Base-by-base conservation (phyloP, 2,797 vertebrate species). In the Anas georgica region DNA sequence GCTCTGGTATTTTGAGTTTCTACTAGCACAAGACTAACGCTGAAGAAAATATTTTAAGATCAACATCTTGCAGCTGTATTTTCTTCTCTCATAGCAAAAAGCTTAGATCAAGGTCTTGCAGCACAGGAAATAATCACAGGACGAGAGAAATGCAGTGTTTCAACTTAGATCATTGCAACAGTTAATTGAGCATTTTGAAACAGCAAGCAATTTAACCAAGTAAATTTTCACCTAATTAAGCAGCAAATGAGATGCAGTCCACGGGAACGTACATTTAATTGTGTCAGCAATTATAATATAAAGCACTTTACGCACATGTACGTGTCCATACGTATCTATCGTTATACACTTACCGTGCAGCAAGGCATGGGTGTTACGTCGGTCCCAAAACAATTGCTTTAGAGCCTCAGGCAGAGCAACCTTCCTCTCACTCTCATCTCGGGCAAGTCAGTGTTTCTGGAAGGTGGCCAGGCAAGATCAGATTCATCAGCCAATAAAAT, bases 401-500 rank as follows among this genome's bases (percentile, higher is more conserved):
- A 95, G 62, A 96, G 88, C 93, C 90, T 62, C 93, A 55, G 94
- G 94, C 94, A 95, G 80, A 94, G 80, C 84, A 95, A 89, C 91
- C 95, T 96, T 96, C 93, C 88, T 92, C 82, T 94, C 95, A 89
- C 93, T 95, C 94, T 91, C 94, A 92, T 95, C 92, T 92, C 90
- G 73, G 91, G 96, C 94, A 94, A 95, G 92, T 88, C 95, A 95
- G 96, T 91, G 89, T n/a, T 95, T 87, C 91, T 96, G 97, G 95
- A 93, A 92, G 80, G 95, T 93, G 94, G 95, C 96, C 95, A 97
- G 86, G 80, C 93, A 73, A 96, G 96, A 97, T 96, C 93, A 90
- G 93, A 97, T 97, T 96, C 96, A 94, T 96, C 95, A 97, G 94
- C 97, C 97, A 97, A 97, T 97, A 96, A 97, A 96, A 97, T 96